Conservation (phyloP, 2,888 invertebrate species). For the Brachylomia viminalis region DNA sequence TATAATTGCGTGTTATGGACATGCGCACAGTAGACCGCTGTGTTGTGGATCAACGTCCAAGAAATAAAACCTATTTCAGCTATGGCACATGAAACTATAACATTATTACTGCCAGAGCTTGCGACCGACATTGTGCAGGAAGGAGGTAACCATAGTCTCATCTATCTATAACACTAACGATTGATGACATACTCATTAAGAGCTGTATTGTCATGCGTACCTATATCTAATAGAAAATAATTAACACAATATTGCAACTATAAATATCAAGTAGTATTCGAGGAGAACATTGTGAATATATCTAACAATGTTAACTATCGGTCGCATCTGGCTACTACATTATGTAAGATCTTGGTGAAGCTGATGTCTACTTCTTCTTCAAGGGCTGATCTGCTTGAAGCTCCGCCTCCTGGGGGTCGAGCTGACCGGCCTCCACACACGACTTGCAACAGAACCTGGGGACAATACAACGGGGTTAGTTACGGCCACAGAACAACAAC, state of each 20-base stretch:
- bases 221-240: conserved; percentile 14
- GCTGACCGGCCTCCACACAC: conserved; percentile 96
- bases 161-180: conserved; percentile 23
- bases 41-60: conserved; percentile 27
- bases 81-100: conserved; percentile 70
- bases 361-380: conserved; percentile 71
- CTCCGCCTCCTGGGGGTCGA: conserved; percentile 82
- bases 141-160: conserved; percentile 21
- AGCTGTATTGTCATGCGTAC: background rate
- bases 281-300: background rate
- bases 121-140: conserved; percentile 54
- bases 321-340: conserved; percentile 52
- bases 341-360: conserved; percentile 47
- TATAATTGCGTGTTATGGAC: conserved; percentile 66
- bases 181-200: conserved; percentile 14
- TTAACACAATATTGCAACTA: conserved; percentile 34
- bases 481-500: background rate
- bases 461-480: conserved; percentile 5
- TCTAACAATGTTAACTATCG: conserved; percentile 25
- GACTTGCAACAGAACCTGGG: conserved; percentile 97
- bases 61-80: conserved; percentile 46
- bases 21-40: conserved; percentile 50
- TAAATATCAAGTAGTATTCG: conserved; percentile 39
- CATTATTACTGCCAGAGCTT: conserved; percentile 46
- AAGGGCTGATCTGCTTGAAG: conserved; percentile 77